phyloP scores from a whole-genome alignment of 1,140 invertebrate genomes.

The Drosophila tani region DNA sequence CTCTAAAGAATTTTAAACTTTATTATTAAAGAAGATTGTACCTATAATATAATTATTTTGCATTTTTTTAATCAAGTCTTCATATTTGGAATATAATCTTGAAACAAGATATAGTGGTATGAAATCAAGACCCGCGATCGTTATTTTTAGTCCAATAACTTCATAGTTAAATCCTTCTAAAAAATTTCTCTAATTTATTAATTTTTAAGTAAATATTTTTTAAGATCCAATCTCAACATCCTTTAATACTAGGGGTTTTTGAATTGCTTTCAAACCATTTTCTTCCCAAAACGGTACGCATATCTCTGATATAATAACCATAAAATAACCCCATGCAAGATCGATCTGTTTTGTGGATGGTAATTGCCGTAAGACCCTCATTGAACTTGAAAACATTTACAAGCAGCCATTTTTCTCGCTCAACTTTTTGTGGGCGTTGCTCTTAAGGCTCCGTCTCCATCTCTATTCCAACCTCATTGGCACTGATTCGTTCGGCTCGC shows the following conservation, averaged over 20 bases:
- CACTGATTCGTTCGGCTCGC: conserved; percentile 78
- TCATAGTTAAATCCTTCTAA: too few species aligned
- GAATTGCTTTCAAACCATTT: neutral
- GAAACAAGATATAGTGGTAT: too few species aligned
- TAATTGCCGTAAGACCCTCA: conserved; percentile 13
- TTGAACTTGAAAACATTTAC: conserved; percentile 9
- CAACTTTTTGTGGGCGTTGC: conserved; percentile 46
- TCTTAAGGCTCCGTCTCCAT: conserved; percentile 36
- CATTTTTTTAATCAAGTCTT: too few species aligned
- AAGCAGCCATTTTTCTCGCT: conserved; percentile 65
- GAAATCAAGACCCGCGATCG: too few species aligned
- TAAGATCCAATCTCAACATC: too few species aligned
- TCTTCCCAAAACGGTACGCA: conserved; percentile 1
- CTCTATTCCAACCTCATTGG: conserved; percentile 65
- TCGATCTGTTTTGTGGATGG: neutral
- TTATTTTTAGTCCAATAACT: too few species aligned
- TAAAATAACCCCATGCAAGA: neutral
- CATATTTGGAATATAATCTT: too few species aligned
- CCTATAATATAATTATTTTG: too few species aligned
- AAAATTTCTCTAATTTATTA: too few species aligned
- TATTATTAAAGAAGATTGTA: too few species aligned
- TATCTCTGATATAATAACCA: conserved; percentile 2
- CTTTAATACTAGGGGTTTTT: neutral
- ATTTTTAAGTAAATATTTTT: too few species aligned
- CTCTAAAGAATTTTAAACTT: neutral